phyloP scores from a whole-genome alignment of 2,888 invertebrate species.

The Oscheius sp. region DNA sequence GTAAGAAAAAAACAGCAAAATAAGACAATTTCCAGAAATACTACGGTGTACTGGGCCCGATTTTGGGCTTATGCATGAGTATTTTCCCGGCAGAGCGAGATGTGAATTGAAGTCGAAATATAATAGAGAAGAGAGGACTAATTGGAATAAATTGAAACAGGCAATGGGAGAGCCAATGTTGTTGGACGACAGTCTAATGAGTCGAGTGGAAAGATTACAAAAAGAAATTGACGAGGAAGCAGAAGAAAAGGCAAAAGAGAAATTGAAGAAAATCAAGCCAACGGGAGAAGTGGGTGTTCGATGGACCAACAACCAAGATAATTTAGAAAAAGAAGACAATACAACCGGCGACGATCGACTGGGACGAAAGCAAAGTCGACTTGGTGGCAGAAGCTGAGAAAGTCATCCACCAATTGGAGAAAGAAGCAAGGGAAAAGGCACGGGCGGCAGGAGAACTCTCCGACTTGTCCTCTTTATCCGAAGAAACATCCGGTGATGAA shows the following conservation, averaged over 20 bases:
- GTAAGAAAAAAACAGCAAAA: constrained; percentile 34
- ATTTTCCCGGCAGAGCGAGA: constrained; percentile 65
- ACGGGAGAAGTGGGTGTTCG: constrained; percentile 2
- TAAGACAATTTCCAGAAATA: constrained; percentile 53
- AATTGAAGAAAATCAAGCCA: constrained; percentile 7
- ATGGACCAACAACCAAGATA: not conserved
- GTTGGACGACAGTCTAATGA: constrained; percentile 39
- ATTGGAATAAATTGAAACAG: constrained; percentile 54
- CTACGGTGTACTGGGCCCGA: constrained; percentile 68
- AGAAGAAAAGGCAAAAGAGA: not conserved
- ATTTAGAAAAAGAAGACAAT: not conserved
- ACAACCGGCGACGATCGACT: constrained; percentile 27
- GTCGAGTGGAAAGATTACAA: constrained; percentile 27
- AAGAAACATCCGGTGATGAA: constrained; percentile 7
- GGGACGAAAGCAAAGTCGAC: constrained; percentile 42
- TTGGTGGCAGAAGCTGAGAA: constrained; percentile 42
- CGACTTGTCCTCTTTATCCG: constrained; percentile 7
- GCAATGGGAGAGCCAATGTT: constrained; percentile 34
- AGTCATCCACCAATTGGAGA: constrained; percentile 38
- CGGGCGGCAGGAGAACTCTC: constrained; percentile 4
- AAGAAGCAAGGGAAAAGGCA: constrained; percentile 13
- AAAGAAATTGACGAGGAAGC: constrained; percentile 38
- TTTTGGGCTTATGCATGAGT: constrained; percentile 71
- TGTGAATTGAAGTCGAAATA: constrained; percentile 70
- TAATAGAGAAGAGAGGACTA: constrained; percentile 64